Evolutionary conservation across 2,113 vertebrate genomes (phyloP), one percentile per base, ranked within the genome.

Genomic region (Ondatra zibethicus): DNA sequence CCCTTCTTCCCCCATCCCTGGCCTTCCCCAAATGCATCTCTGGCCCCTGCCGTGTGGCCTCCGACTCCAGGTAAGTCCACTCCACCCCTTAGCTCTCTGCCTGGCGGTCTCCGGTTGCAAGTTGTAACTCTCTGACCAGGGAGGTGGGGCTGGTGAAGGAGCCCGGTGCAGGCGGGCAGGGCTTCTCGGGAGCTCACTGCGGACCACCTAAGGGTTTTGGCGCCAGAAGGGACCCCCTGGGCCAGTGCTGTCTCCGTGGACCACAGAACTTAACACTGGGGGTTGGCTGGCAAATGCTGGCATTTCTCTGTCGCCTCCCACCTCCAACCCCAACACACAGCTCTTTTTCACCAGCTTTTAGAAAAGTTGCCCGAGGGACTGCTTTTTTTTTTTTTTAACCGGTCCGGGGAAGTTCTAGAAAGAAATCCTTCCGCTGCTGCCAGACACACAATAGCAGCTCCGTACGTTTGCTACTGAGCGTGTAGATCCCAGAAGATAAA

Each of bases 31-130:
- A 0, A 33, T 63, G 75, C 77, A 50, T 80, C 92, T 68, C 94
- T 31, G 66, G 52, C 88, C 88, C 78, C 25, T 23, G 78, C 86
- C 50, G 10, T 1, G 61, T 16, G 27, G 89, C 84, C 95, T 61
- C 65, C 16, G 16, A 52, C 70, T 39, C 68, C 97, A 96, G 97
- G 95, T 94, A 86, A 73, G 58, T 88, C 23, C 82, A 65, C 61
- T 55, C 84, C 93, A 29, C 89, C 89, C 77, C 42, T 78, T 88
- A 7, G 76, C 82, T 66, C 55, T 23, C 9, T 73, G 68, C 73
- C 66, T 7, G 16, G 80, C 66, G 36, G 47, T 75, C 95, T 97
- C 95, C 36, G 92, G 97, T 97, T 97, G 96, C 97, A 96, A 92
- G 96, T 89, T 58, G 88, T 86, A 89, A 68, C 90, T 92, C 75